phyloP scores from a whole-genome alignment of 2,888 invertebrate species.

The Melipona bicolor region DNA sequence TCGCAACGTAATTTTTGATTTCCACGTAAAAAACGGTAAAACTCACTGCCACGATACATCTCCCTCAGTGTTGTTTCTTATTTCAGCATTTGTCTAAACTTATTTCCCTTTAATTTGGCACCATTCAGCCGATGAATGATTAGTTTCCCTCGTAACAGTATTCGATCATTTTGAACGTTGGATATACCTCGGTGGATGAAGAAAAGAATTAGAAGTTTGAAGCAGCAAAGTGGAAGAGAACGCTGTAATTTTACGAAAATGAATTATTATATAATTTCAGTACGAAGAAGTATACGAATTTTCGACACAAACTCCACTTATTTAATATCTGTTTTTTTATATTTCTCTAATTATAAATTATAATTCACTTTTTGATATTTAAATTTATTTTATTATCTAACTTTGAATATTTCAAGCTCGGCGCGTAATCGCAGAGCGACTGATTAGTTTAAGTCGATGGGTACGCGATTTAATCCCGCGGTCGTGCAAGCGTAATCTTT shows the following conservation, averaged over 20 bases:
- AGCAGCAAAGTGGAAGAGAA: too few species aligned
- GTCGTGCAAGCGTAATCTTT: neutral
- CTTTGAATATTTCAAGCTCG: slow-evolving; percentile 13
- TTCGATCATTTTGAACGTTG: slow-evolving; percentile 16
- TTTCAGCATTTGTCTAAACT: neutral
- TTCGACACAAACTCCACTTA: too few species aligned
- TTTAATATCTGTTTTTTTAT: too few species aligned
- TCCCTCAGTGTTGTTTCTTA: neutral
- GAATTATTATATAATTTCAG: too few species aligned
- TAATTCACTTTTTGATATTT: too few species aligned
- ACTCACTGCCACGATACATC: too few species aligned
- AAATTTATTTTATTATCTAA: too few species aligned
- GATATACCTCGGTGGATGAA: neutral
- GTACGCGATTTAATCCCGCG: neutral
- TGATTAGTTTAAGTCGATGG: slow-evolving; percentile 5
- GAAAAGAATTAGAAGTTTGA: too few species aligned
- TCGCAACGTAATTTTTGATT: neutral
- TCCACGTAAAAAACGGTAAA: neutral
- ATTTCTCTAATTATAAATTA: too few species aligned
- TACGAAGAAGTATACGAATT: too few species aligned
- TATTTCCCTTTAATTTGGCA: neutral
- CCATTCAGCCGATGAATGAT: neutral
- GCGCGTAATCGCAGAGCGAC: neutral
- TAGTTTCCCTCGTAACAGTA: neutral
- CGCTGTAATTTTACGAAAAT: too few species aligned